Base-by-base conservation (phyloP, 2,888 invertebrate species). In the Entomobrya multifasciata region DNA sequence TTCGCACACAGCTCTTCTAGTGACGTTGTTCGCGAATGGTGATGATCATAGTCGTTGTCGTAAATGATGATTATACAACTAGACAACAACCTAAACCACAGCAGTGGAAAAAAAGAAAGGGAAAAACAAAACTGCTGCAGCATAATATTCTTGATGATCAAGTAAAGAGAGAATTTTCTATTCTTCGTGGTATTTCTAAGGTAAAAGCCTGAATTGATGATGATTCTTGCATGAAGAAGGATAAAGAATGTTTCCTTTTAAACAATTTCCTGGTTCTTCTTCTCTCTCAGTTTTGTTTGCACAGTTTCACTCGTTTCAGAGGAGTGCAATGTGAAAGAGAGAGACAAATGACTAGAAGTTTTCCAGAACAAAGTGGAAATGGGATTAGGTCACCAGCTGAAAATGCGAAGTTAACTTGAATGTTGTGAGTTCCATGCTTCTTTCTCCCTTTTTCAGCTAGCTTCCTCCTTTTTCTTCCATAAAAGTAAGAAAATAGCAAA, bases 291-390 rank as follows among this genome's bases (percentile, higher is more conserved):
- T 49, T 47, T 25, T 70, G 49, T 79, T 65, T 79, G n/a, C n/a
- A 79, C 52, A 36, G 65, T 25, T 79, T 52, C 30, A 65, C 49
- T 49, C 49, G 79, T 62, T 79, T 52, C 65, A 79, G 65, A 47
- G n/a, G 20, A 70, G 25, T 79, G 52, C 52, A 41, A 22, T 20
- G 25, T 47, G 67, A 1, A 3, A 0, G 15, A 72, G 25, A 41
- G 41, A 74, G 52, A 77, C 17, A 77, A 62, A 49, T 83, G 83
- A 83, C 76, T 70, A 81, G 81, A 80, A 81, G 81, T 60, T 49
- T 76, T 83, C 83, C 84, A 84, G 77, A 77, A 77, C 78, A 52
- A 76, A 84, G 70, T 84, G 70, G 84, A 77, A 84, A 77, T 77
- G 70, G 84, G 84, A 84, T 84, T 77, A 84, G 77, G 84, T 70